These are phyloP conservation scores for Diacarnus erythraeanus DNA, from an alignment of 37 sponge, comb jelly and placozoan species.

Conservation along the genomic window DNA sequence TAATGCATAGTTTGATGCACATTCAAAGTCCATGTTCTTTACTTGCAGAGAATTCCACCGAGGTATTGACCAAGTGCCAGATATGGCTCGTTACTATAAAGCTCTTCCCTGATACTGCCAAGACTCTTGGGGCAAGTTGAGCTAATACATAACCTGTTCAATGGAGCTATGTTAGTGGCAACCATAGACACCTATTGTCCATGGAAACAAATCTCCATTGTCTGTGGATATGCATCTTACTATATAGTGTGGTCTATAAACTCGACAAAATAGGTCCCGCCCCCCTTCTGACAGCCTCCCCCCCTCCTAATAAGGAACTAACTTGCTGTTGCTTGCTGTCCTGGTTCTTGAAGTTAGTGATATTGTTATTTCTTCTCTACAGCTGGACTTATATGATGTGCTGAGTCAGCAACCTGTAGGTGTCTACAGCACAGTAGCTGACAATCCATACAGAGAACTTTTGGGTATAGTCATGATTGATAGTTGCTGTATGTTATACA, in stretches of 20 bases:
- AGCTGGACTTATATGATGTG: conserved; percentile 65
- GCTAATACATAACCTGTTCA: no score
- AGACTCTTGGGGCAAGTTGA: conserved; percentile 65
- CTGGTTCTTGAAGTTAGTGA: background rate
- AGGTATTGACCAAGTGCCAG: conserved; percentile 36
- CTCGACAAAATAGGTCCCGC: no score
- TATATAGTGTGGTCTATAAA: background rate
- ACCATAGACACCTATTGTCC: no score
- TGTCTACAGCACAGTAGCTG: conserved; percentile 12
- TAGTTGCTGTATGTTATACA: no score
- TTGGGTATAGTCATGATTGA: no score
- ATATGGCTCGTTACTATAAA: conserved; percentile 59
- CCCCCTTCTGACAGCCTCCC: no score
- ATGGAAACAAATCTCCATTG: no score
- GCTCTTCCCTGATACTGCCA: conserved; percentile 68
- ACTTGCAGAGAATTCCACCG: conserved; percentile 18
- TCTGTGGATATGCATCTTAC: background rate
- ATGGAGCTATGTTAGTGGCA: no score
- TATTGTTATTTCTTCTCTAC: conserved; percentile 1
- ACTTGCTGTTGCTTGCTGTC: no score
- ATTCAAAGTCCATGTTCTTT: background rate
- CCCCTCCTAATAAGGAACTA: no score
- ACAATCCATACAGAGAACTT: conserved; percentile 43
- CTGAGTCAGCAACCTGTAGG: conserved; percentile 51
- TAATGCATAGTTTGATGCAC: no score